Conservation (phyloP, 2,797 vertebrate species). For the Sebastiscus tertius region DNA sequence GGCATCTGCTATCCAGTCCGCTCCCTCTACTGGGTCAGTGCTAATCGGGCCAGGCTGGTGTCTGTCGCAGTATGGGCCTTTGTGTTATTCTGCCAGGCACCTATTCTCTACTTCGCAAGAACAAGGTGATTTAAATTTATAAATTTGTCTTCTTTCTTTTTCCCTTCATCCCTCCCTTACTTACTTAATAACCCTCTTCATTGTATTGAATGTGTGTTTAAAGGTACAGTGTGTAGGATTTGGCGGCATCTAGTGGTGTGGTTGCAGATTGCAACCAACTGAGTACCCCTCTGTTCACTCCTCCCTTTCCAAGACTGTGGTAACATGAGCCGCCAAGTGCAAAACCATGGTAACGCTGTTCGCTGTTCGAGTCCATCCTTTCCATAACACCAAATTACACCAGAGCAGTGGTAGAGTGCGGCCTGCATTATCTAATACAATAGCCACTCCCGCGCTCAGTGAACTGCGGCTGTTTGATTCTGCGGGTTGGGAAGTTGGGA, state of each 20-base stretch:
- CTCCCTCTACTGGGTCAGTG: conserved; percentile 88
- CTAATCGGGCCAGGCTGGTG: conserved; percentile 84
- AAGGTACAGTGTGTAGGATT: neutral
- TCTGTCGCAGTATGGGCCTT: conserved; percentile 84
- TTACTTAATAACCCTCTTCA: neutral
- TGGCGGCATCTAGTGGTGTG: neutral
- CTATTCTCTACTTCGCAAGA: conserved; percentile 92
- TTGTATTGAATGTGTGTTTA: conserved; percentile 1
- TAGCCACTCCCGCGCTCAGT: accelerated
- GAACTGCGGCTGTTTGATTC: too few relatives aligned
- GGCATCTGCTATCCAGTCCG: conserved; percentile 91
- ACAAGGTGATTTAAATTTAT: conserved; percentile 65
- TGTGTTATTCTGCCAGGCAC: conserved; percentile 88
- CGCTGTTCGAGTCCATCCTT: neutral
- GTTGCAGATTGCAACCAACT: neutral
- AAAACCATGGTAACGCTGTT: neutral
- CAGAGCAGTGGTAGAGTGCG: accelerated
- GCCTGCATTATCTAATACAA: accelerated
- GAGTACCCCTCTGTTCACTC: neutral
- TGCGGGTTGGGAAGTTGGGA: too few relatives aligned
- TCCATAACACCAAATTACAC: too few relatives aligned
- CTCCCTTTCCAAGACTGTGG: neutral
- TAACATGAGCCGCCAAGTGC: neutral
- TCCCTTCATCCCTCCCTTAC: neutral
- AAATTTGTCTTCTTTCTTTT: neutral